Conservation (phyloP, 2,888 invertebrate species). For the Andrena bucephala region DNA sequence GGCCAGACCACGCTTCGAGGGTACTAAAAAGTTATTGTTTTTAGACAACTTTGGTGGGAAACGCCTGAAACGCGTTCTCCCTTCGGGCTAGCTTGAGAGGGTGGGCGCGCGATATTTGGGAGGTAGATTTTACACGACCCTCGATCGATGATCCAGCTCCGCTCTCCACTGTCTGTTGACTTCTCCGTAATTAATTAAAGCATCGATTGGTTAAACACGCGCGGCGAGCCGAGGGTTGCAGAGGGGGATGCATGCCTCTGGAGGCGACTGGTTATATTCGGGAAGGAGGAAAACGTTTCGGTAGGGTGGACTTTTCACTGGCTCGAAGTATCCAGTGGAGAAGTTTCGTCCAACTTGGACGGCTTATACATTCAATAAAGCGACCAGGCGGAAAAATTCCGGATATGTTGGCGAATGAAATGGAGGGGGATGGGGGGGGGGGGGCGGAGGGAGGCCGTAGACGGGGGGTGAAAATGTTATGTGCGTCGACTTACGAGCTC, state of each 20-base stretch:
- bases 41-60: too few species aligned
- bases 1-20: too few species aligned
- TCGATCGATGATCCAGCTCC: background rate
- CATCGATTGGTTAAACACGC: constrained; percentile 11
- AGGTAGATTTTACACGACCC: too few species aligned
- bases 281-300: background rate
- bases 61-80: too few species aligned
- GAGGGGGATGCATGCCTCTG: background rate
- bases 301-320: background rate
- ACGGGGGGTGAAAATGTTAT: constrained; percentile 64
- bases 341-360: constrained; percentile 40
- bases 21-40: too few species aligned
- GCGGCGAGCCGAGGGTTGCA: too few species aligned
- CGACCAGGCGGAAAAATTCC: constrained; percentile 48
- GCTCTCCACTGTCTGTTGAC: background rate
- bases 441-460: constrained; percentile 28
- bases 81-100: too few species aligned
- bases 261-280: background rate
- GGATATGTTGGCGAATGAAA: constrained; percentile 61
- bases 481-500: constrained; percentile 50
- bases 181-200: constrained; percentile 12
- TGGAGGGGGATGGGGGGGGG: constrained; percentile 8
- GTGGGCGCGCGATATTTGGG: too few species aligned
- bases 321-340: constrained; percentile 16
- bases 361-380: constrained; percentile 47